Conservation (phyloP, 1,140 invertebrate genomes). For the Leptestheria dahalacensis region DNA sequence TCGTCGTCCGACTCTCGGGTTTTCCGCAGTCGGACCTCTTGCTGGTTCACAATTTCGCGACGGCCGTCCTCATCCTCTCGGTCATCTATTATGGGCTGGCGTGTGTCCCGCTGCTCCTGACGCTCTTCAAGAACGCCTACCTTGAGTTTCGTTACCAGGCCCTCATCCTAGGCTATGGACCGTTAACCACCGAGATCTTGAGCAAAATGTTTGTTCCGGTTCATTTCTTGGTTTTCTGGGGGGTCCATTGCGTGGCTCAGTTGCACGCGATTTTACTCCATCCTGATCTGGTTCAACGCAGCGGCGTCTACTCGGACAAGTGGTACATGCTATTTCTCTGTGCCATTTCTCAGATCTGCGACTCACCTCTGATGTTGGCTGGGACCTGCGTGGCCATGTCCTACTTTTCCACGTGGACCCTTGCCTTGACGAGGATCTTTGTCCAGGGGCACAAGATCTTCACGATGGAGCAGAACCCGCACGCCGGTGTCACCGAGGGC, state of each 20-base stretch:
- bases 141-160: constrained; percentile 22
- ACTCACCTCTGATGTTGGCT: constrained; percentile 35
- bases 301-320: constrained; percentile 21
- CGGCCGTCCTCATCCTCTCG: constrained; percentile 30
- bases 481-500: constrained; percentile 40
- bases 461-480: constrained; percentile 28
- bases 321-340: constrained; percentile 31
- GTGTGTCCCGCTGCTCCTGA: constrained; percentile 29
- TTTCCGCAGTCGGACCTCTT: constrained; percentile 30
- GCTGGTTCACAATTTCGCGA: constrained; percentile 34
- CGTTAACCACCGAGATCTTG: constrained; percentile 28
- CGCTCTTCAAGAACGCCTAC: constrained; percentile 27
- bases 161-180: constrained; percentile 27
- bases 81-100: constrained; percentile 30
- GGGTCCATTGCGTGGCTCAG: constrained; percentile 29
- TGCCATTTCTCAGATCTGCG: constrained; percentile 33
- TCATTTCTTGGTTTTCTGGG: constrained; percentile 35
- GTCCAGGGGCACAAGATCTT: constrained; percentile 29
- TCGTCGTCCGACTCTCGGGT: constrained; percentile 32
- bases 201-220: constrained; percentile 30
- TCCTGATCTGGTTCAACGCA: constrained; percentile 5
- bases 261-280: constrained; percentile 20
- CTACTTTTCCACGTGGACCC: constrained; percentile 33
- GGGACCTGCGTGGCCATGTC: constrained; percentile 37
- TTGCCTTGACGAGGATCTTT: constrained; percentile 32